A percentile compares a stretch with the other conserved stretches of the same genome.
Conservation (phyloP, 2,888 invertebrate species). For the Epinotia demarniana region DNA sequence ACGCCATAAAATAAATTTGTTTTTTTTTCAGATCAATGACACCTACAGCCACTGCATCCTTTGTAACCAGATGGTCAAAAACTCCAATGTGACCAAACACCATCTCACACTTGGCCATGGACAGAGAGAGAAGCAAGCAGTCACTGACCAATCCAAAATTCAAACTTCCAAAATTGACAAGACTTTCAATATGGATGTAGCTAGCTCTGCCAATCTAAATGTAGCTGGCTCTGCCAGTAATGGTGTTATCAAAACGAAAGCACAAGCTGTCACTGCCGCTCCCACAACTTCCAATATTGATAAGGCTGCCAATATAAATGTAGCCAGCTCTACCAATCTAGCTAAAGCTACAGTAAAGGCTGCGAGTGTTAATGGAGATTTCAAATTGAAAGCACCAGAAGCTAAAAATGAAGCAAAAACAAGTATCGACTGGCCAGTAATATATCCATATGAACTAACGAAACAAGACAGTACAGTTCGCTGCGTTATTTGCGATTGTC, state of each 20-base stretch:
- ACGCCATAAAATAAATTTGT: too few relatives aligned
- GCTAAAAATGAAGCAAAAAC: not conserved
- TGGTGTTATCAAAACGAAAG: too few relatives aligned
- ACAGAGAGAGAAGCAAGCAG: not conserved
- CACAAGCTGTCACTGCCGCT: not conserved
- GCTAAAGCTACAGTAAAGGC: not conserved
- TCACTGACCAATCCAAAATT: not conserved
- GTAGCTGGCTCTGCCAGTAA: too few relatives aligned
- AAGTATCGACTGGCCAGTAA: slow-evolving; percentile 7
- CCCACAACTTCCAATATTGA: not conserved
- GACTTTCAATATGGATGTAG: not conserved
- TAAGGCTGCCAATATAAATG: not conserved
- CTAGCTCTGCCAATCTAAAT: not conserved
- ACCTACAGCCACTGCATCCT: slow-evolving; percentile 28
- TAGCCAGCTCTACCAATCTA: not conserved
- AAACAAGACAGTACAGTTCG: not conserved
- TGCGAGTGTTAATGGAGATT: not conserved
- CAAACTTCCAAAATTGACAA: slow-evolving; percentile 1
- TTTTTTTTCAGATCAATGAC: slow-evolving; percentile 7
- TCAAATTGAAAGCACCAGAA: not conserved
- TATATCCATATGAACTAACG: slow-evolving; percentile 14
- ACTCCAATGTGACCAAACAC: not conserved
- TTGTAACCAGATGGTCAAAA: slow-evolving; percentile 17
- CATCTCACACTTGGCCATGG: not conserved
- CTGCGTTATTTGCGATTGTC: slow-evolving; percentile 20